Evolutionary conservation across 1,140 invertebrate species (phyloP).

Genomic region (Cotesia chilonis): DNA sequence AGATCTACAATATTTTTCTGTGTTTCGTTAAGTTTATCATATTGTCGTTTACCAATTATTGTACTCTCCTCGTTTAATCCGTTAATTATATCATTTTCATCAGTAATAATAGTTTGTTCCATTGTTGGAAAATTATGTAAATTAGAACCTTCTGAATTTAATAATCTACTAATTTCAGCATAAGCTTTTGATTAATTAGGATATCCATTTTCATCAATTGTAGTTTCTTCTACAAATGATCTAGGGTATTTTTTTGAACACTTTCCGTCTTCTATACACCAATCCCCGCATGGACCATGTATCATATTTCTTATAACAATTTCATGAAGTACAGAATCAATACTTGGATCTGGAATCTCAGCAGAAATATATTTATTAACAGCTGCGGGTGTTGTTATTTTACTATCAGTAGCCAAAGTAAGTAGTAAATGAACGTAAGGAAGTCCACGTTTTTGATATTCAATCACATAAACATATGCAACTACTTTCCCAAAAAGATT

Average conservation of each 20-base stretch:
- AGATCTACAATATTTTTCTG: not conserved
- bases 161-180: not conserved
- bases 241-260: slow-evolving; percentile 48
- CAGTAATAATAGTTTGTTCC: not conserved
- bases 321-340: slow-evolving; percentile 15
- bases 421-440: slow-evolving; percentile 31
- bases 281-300: slow-evolving; percentile 51
- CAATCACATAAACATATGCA: slow-evolving; percentile 26
- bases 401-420: slow-evolving; percentile 39
- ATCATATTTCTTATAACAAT: slow-evolving; percentile 40
- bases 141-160: not conserved
- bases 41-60: not conserved
- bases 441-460: slow-evolving; percentile 21
- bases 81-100: not conserved
- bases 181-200: not conserved
- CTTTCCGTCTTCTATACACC: slow-evolving; percentile 43
- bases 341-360: slow-evolving; percentile 34
- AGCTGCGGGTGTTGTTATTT: slow-evolving; percentile 17
- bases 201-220: slow-evolving; percentile 26
- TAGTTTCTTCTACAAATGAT: slow-evolving; percentile 17
- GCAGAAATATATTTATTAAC: slow-evolving; percentile 38
- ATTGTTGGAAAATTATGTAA: not conserved
- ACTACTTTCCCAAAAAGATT: slow-evolving; percentile 17
- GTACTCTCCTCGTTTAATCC: not conserved
- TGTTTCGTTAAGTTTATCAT: slow-evolving; percentile 3